Percentiles rank a stretch among this genome's conserved stretches.
Evolutionary conservation across 2,797 vertebrate species (phyloP).

Genomic region (Prunella strophiata): DNA sequence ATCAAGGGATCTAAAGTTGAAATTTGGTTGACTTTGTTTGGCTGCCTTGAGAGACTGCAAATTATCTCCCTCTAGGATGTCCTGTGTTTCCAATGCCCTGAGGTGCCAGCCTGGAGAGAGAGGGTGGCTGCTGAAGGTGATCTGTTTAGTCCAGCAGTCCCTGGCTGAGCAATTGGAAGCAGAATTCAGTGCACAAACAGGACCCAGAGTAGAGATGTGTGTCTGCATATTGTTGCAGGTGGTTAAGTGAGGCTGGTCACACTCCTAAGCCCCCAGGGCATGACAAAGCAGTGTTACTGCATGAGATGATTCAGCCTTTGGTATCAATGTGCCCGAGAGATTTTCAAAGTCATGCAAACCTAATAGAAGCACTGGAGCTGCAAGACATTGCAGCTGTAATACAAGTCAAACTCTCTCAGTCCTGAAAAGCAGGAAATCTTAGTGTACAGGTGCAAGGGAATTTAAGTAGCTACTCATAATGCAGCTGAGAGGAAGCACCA

Average conservation of each 20-base stretch:
- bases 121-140: not conserved
- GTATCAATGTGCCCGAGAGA: not conserved
- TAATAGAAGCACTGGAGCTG: not conserved
- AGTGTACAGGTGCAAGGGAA: not conserved
- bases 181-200: not conserved
- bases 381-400: not conserved
- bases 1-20: not conserved
- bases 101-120: not conserved
- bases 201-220: not conserved
- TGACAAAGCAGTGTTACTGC: not conserved
- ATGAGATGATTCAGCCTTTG: not conserved
- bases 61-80: not conserved
- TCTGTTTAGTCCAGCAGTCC: not conserved
- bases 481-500: not conserved
- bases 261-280: not conserved
- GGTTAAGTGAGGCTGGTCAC: not conserved
- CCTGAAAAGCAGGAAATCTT: not conserved
- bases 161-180: not conserved
- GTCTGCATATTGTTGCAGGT: not conserved
- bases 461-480: not conserved
- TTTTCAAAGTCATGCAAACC: not conserved
- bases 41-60: not conserved
- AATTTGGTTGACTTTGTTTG: not conserved
- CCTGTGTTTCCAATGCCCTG: not conserved
- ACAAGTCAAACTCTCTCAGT: not conserved